phyloP scores from a whole-genome alignment of 2,888 invertebrate species.

The Ypsolopha sequella region DNA sequence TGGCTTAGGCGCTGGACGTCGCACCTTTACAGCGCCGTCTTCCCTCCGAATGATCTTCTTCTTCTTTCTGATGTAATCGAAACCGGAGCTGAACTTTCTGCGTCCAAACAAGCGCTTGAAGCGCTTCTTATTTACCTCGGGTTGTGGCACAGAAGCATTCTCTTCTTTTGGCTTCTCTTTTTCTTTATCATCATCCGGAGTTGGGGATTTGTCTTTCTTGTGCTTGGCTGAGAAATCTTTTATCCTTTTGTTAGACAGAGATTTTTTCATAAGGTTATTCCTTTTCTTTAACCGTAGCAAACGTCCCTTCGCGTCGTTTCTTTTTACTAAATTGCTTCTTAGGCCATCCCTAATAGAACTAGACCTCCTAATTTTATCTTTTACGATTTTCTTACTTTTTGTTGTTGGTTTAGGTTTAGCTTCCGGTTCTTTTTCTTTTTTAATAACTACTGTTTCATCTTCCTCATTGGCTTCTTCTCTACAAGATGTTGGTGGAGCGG shows the following conservation, averaged over 20 bases:
- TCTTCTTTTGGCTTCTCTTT: slow-evolving; percentile 44
- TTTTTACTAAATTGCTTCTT: slow-evolving; percentile 56
- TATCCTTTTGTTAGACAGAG: slow-evolving; percentile 48
- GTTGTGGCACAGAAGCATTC: slow-evolving; percentile 26
- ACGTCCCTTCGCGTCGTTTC: slow-evolving; percentile 56
- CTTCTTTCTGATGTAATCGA: slow-evolving; percentile 91
- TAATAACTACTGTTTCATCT: slow-evolving; percentile 31
- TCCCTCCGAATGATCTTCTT: slow-evolving; percentile 79
- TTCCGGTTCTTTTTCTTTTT: slow-evolving; percentile 32
- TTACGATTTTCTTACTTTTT: slow-evolving; percentile 50
- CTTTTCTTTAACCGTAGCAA: slow-evolving; percentile 58
- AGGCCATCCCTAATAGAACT: slow-evolving; percentile 61
- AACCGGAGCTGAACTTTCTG: slow-evolving; percentile 84
- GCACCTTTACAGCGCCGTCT: slow-evolving; percentile 45
- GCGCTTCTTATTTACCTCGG: slow-evolving; percentile 60
- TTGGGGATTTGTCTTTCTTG: slow-evolving; percentile 35
- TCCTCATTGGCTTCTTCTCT: slow-evolving; percentile 50
- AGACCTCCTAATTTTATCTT: slow-evolving; percentile 50
- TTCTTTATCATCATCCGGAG: slow-evolving; percentile 49
- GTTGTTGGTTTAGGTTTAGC: slow-evolving; percentile 35
- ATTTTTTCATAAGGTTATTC: slow-evolving; percentile 53
- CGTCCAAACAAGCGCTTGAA: slow-evolving; percentile 76
- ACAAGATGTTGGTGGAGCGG: slow-evolving; percentile 81
- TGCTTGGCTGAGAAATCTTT: slow-evolving; percentile 46
- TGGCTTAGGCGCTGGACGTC: slow-evolving; percentile 60